Base-by-base conservation (phyloP, 92 coral and sea anemone genomes). In the Epizoanthus rinbou region DNA sequence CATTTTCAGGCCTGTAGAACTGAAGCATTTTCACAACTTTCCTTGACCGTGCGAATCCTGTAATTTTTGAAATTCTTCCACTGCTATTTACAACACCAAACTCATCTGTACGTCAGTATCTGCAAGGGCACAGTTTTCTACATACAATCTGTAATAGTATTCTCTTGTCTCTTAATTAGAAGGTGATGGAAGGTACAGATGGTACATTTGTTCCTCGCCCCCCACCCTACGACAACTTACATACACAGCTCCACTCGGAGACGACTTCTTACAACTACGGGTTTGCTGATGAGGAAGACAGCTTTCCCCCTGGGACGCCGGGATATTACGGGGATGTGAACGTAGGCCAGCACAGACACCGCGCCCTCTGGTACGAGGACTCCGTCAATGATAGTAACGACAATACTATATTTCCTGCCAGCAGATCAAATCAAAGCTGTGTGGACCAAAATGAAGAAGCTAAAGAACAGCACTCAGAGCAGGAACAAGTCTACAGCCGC, bases 181-280 rank as follows among this genome's bases (percentile, higher is more conserved):
- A 67, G 5, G 13, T 33, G 63, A 17, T 56, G 22, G 64, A 76
- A 23, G 9, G 15, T 43, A 33, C 64, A 35, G 70, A 39, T 16
- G 71, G 58, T 18, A 22, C 54, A 6, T 50, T 22, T 14, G 22
- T n/a, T 43, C 64, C 16, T 78, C 8, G 41, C 18, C 70, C 57
- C 53, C 71, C 16, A 10, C 71, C 71, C 18, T 8, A 33, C 65
- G 47, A 41, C 39, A 59, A 63, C 56, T 41, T 69, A 47, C 19
- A 58, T 18, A 24, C 14, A 58, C 81, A 75, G 60, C 22, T 31
- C 45, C 54, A 57, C 28, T 43, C 19, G 64, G 81, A 22, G 47
- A 75, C 52, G 72, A 60, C 22, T 5, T 62, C 47, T 62, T 60
- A n/a, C 82, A 78, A 78, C 82, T 62, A 78, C 62, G 82, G 82